Conservation (phyloP, 2,113 vertebrate genomes). For the Elanus axillaris region DNA sequence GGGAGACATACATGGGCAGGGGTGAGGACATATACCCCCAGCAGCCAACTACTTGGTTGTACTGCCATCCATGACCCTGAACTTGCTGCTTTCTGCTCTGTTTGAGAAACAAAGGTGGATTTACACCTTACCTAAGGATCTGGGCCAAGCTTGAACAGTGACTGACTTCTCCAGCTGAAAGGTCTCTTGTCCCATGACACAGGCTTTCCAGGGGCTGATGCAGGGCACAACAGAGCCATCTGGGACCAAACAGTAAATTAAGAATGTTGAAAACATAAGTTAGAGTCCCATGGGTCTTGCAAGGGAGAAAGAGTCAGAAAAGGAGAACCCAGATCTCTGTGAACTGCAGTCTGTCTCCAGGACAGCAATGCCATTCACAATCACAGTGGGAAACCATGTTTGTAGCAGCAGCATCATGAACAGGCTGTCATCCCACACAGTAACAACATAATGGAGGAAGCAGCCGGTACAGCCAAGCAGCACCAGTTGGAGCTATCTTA, state of each 20-base stretch:
- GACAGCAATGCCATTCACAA: not conserved
- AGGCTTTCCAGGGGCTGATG: not conserved
- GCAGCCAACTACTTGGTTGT: accelerated
- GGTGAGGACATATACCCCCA: not conserved
- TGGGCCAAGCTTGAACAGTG: not conserved
- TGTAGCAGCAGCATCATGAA: not conserved
- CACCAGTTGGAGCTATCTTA: not conserved
- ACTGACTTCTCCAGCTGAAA: not conserved
- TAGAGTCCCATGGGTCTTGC: not conserved
- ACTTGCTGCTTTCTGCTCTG: not conserved
- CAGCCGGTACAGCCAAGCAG: not conserved
- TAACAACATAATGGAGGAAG: not conserved
- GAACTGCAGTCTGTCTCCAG: not conserved
- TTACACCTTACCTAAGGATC: not conserved
- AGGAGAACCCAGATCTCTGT: not conserved
- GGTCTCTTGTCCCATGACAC: not conserved
- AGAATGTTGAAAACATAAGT: not conserved
- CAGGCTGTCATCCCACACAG: not conserved
- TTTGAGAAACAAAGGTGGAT: not conserved
- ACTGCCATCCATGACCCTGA: not conserved
- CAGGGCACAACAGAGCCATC: not conserved
- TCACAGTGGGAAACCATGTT: not conserved
- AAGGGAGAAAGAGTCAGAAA: not conserved
- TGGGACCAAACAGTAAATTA: not conserved
- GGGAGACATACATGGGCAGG: not conserved